Base-by-base conservation (phyloP, 2,888 invertebrate genomes). In the Zaprionus obscuricornis region DNA sequence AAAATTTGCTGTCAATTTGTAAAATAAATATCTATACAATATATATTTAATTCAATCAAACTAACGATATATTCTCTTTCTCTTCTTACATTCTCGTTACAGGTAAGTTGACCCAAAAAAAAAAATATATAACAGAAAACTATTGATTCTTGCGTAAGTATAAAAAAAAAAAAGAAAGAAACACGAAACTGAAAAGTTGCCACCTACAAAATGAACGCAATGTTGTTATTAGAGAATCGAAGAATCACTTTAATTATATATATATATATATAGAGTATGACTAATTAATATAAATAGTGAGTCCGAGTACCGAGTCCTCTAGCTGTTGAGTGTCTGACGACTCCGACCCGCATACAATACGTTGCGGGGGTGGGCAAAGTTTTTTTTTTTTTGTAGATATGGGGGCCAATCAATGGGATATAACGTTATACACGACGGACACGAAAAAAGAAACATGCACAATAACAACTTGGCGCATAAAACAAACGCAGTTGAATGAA, bases 271-370 rank as follows among this genome's bases (percentile, higher is more conserved):
- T n/a, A n/a, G n/a, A n/a, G 45, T 36, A 57, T 57, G 57, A 51
- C 56, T 72, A 62, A 72, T 69, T 66, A 72, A 62, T 42, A 34
- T 49, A 17, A n/a, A n/a, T n/a, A n/a, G n/a, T n/a, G n/a, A n/a
- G n/a, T n/a, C n/a, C n/a, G n/a, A n/a, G n/a, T n/a, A n/a, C n/a
- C n/a, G n/a, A n/a, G n/a, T n/a, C n/a, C n/a, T n/a, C n/a, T n/a
- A n/a, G n/a, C n/a, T n/a, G n/a, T n/a, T n/a, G n/a, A n/a, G n/a
- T n/a, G n/a, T n/a, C n/a, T n/a, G n/a, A 24, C 49, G 40, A 2
- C 49, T 16, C 14, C n/a, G 29, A 4, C 52, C 67, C 70, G 49
- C 67, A 67, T 69, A 40, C 43, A 33, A 45, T 13, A 26, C 20
- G 22, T 39, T 36, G 16, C 8, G 14, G 18, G 10, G 6, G 16